phyloP scores from a whole-genome alignment of 2,113 vertebrate genomes.

The Plectropomus leopardus region DNA sequence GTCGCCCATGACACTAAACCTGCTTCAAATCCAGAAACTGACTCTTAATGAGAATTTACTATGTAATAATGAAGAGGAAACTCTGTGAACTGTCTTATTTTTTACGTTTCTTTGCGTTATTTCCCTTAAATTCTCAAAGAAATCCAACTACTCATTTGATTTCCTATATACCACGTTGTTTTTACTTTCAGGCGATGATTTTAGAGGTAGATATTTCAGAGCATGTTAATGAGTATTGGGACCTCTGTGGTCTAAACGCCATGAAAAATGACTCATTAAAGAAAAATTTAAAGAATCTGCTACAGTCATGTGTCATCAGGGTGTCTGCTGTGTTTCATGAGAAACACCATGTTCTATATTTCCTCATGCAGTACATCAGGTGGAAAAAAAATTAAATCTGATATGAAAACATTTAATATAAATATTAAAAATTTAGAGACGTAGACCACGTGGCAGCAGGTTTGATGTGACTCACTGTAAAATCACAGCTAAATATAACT shows the following conservation, averaged over 20 bases:
- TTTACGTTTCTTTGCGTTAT: not conserved
- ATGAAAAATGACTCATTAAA: not conserved
- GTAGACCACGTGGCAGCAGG: not conserved
- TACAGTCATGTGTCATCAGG: not conserved
- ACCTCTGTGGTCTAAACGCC: not conserved
- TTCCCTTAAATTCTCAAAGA: too few relatives aligned
- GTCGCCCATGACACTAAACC: not conserved
- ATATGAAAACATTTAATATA: not conserved
- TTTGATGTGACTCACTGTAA: not conserved
- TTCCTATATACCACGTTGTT: slow-evolving; percentile 2
- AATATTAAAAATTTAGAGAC: not conserved
- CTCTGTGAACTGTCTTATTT: not conserved
- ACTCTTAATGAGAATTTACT: not conserved
- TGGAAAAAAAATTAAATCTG: too few relatives aligned
- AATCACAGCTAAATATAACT: not conserved
- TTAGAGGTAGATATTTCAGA: not conserved
- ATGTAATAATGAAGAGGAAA: not conserved
- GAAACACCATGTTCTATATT: not conserved
- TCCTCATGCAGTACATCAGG: not conserved
- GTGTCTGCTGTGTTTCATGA: not conserved
- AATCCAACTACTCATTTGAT: too few relatives aligned
- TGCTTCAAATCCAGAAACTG: not conserved
- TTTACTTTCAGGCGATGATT: slow-evolving; percentile 1
- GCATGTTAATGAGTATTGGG: not conserved
- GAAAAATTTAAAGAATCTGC: not conserved